Conservation (phyloP, 2,888 invertebrate species). For the Monochamus alternatus region DNA sequence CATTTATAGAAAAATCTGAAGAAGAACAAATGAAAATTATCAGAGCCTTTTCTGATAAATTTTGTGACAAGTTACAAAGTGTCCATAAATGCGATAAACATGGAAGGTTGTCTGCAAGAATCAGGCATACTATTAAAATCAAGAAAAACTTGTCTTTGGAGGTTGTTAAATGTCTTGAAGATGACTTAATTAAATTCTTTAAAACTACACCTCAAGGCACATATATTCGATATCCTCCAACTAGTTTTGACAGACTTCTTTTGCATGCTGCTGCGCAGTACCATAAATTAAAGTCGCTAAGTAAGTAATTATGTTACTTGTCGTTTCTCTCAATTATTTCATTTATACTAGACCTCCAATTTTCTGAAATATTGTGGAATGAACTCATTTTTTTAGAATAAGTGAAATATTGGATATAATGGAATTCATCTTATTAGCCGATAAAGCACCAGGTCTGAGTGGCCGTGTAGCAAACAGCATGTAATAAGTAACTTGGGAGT, state of each 20-base stretch:
- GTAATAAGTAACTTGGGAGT: too few species aligned
- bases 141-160: conserved; percentile 62
- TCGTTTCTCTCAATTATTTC: neutral
- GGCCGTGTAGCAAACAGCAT: too few species aligned
- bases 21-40: conserved; percentile 61
- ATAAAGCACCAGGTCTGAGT: too few species aligned
- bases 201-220: conserved; percentile 55
- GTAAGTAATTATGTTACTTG: conserved; percentile 52
- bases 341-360: too few species aligned
- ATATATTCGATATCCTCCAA: conserved; percentile 58
- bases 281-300: conserved; percentile 62
- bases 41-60: conserved; percentile 47
- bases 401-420: too few species aligned
- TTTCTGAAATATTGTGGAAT: too few species aligned
- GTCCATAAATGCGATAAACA: conserved; percentile 43
- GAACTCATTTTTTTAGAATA: too few species aligned
- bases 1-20: conserved; percentile 63
- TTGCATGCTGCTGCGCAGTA: conserved; percentile 66
- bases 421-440: too few species aligned
- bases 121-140: conserved; percentile 62
- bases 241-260: conserved; percentile 64
- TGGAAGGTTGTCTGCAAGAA: conserved; percentile 60
- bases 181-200: conserved; percentile 62
- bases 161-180: conserved; percentile 58
- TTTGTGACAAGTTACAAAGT: conserved; percentile 41